These are phyloP conservation scores for Pyrochroa serraticornis DNA, from an alignment of 2,888 invertebrate genomes.

Conservation along the genomic window DNA sequence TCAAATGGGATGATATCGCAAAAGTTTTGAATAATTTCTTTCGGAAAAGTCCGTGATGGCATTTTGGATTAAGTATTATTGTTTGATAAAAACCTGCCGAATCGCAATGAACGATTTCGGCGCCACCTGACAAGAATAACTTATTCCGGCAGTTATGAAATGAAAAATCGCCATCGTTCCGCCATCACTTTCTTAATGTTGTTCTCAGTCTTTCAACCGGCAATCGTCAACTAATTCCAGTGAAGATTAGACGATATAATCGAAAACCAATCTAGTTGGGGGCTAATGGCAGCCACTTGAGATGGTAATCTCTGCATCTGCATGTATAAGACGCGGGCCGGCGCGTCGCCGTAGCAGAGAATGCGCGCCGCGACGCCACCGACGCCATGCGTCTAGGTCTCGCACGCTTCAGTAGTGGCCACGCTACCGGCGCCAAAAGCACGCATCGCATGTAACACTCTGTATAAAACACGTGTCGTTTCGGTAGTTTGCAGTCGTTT, in stretches of 20 bases:
- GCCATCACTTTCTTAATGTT: background rate
- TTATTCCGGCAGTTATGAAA: background rate
- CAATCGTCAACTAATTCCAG: conserved; percentile 26
- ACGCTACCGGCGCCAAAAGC: conserved; percentile 41
- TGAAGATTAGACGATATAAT: conserved; percentile 32
- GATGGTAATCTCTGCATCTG: conserved; percentile 42
- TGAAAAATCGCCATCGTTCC: background rate
- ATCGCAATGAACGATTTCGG: background rate
- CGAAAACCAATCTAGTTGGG: conserved; percentile 40
- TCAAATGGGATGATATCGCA: no score
- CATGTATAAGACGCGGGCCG: conserved; percentile 40
- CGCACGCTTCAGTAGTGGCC: conserved; percentile 43
- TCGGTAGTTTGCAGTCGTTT: background rate
- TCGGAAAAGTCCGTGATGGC: no score
- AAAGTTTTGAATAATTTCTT: no score
- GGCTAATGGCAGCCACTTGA: conserved; percentile 40
- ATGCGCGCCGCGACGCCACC: conserved; percentile 31
- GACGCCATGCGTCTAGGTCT: conserved; percentile 37
- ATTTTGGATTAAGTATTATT: no score
- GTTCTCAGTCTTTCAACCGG: background rate
- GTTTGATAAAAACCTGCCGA: no score
- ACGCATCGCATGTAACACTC: conserved; percentile 33
- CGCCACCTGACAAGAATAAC: background rate
- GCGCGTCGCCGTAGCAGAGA: conserved; percentile 27
- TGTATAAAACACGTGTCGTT: conserved; percentile 29